These are phyloP conservation scores for Drosophila vallismaia DNA, from an alignment of 2,888 invertebrate genomes.

Conservation along the genomic window DNA sequence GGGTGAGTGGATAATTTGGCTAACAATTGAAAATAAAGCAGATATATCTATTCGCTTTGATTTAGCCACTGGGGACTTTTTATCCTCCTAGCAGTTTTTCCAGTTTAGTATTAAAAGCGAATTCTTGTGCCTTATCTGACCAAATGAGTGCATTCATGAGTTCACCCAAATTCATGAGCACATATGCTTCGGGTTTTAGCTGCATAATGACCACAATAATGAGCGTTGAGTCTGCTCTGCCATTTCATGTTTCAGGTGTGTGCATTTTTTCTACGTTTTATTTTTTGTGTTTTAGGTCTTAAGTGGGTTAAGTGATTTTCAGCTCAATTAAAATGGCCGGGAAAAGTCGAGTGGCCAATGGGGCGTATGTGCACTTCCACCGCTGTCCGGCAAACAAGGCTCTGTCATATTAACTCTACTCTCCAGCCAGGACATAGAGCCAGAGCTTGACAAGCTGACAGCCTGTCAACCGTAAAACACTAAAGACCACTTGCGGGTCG, in stretches of 20 bases:
- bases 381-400: slow-evolving; percentile 59
- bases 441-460: slow-evolving; percentile 43
- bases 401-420: slow-evolving; percentile 69
- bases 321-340: slow-evolving; percentile 76
- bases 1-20: slow-evolving; percentile 1
- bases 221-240: slow-evolving; percentile 20
- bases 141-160: slow-evolving; percentile 30
- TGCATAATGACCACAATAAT: slow-evolving; percentile 49
- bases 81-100: background rate
- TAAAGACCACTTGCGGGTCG: slow-evolving; percentile 54
- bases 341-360: slow-evolving; percentile 48
- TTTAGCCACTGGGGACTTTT: slow-evolving; percentile 1
- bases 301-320: slow-evolving; percentile 77
- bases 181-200: slow-evolving; percentile 15
- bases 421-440: slow-evolving; percentile 34
- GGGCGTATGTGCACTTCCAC: slow-evolving; percentile 60
- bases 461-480: slow-evolving; percentile 56
- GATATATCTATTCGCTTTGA: background rate
- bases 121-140: slow-evolving; percentile 17
- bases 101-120: background rate
- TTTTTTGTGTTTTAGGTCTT: background rate
- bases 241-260: slow-evolving; percentile 1
- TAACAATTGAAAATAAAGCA: background rate
- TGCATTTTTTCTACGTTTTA: background rate
- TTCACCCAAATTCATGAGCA: slow-evolving; percentile 3